Evolutionary conservation across 2,888 invertebrate genomes (phyloP).

Genomic region (Lomographa bimaculata): DNA sequence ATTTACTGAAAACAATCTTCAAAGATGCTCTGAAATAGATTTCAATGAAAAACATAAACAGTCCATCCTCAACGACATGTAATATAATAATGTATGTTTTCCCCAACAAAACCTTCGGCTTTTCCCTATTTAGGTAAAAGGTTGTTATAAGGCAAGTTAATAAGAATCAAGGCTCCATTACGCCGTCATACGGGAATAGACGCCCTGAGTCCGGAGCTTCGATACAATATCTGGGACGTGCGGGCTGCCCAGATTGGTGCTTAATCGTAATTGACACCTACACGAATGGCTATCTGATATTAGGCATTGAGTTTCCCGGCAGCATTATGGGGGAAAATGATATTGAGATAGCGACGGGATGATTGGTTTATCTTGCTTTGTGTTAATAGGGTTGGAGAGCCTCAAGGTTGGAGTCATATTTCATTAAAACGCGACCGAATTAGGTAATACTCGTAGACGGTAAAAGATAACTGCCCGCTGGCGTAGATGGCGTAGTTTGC

Average conservation of each 20-base stretch:
- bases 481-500: too few species aligned
- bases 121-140: constrained; percentile 23
- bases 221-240: constrained; percentile 30
- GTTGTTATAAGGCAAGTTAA: constrained; percentile 19
- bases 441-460: too few species aligned
- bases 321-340: constrained; percentile 25
- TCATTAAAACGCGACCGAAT: too few species aligned
- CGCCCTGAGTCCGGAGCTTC: neutral
- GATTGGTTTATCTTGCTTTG: too few species aligned
- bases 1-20: too few species aligned
- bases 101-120: constrained; percentile 12
- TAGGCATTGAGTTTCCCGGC: constrained; percentile 22
- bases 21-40: too few species aligned
- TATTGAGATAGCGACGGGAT: constrained; percentile 15
- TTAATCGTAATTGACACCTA: constrained; percentile 37
- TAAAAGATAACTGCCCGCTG: too few species aligned
- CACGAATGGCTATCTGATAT: constrained; percentile 33
- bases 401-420: too few species aligned
- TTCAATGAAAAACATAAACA: too few species aligned
- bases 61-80: too few species aligned
- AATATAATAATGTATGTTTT: constrained; percentile 11
- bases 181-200: constrained; percentile 26
- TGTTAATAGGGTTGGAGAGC: too few species aligned
- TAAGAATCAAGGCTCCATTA: constrained; percentile 28
- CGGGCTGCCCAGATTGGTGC: constrained; percentile 29